Evolutionary conservation across 1,140 invertebrate genomes (phyloP), one percentile per base, ranked within the genome.

Genomic region (Metaphire vulgaris): DNA sequence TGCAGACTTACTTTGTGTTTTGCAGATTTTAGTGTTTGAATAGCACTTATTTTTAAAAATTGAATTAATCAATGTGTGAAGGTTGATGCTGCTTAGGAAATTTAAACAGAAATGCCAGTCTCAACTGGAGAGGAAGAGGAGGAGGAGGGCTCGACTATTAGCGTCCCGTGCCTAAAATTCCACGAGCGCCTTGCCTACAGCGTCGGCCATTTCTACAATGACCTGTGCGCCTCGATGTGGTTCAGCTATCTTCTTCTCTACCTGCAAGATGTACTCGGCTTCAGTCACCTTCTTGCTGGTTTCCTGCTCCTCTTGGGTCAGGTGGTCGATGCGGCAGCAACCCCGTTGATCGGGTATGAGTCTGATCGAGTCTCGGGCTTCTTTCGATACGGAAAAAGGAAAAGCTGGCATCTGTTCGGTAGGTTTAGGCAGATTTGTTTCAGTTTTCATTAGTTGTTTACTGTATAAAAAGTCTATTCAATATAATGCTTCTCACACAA

Each of bases 141-240:
- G n/a, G n/a, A n/a, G n/a, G n/a, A n/a, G n/a, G n/a, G n/a, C n/a
- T n/a, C n/a, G n/a, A n/a, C n/a, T n/a, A n/a, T n/a, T n/a, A n/a
- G n/a, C n/a, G n/a, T 28, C n/a, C 75, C 66, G 0, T 21, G 31
- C 16, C 72, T 77, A 33, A 29, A 33, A 15, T 65, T 28, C 32
- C n/a, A 41, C 15, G 77, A 81, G 75, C 81, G 81, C 68, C 75
- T 91, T 0, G 87, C 91, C 0, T 95, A 90, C 83, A 90, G 90
- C 69, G 87, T 92, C 79, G 93, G 93, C 0, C 96, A 98, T 88
- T 90, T 98, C 33, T 87, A 96, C 32, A 98, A 98, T 86, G 96
- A 98, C 88, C 89, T 98, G 2, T 96, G 94, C 87, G 93, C 95
- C 41, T 93, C 93, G 69, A 93, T 98, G 90, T 98, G 96, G 96